A percentile compares a stretch with the other conserved stretches of the same genome.
Evolutionary conservation across 2,888 invertebrate genomes (phyloP).

Genomic region (Pteria penguin): DNA sequence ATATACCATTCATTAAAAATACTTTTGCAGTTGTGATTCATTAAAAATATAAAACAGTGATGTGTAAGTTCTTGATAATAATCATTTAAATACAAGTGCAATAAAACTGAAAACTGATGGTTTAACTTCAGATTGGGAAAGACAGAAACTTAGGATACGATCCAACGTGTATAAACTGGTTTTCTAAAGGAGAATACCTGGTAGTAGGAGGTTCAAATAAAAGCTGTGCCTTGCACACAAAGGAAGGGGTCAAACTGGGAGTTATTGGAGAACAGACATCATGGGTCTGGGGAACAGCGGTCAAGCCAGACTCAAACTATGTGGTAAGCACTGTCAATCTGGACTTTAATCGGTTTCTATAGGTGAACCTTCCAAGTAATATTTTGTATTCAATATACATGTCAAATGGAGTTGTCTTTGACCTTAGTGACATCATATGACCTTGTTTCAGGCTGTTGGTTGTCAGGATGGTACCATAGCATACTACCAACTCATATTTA

Average conservation of each 20-base stretch:
- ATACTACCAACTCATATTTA: conserved; percentile 94
- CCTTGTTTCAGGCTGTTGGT: conserved; percentile 82
- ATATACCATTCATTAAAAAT: not conserved
- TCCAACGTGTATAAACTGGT: conserved; percentile 88
- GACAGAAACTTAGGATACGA: conserved; percentile 85
- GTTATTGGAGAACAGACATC: conserved; percentile 86
- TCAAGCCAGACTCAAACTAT: conserved; percentile 88
- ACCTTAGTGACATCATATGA: not conserved
- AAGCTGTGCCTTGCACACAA: conserved; percentile 88
- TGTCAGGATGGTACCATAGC: conserved; percentile 98
- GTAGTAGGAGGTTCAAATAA: conserved; percentile 90
- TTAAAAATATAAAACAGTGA: no score
- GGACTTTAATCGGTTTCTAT: no score
- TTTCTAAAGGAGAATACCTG: conserved; percentile 88
- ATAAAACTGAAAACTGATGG: not conserved
- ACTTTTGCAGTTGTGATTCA: not conserved
- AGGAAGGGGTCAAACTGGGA: conserved; percentile 90
- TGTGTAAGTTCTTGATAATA: no score
- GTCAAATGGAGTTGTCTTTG: not conserved
- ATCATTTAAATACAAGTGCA: no score
- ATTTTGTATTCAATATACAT: not conserved
- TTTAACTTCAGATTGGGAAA: conserved; percentile 81
- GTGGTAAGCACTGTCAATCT: conserved; percentile 82
- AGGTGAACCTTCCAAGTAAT: not conserved
- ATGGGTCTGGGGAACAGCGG: conserved; percentile 93